Evolutionary conservation across 1,140 invertebrate genomes (phyloP), one percentile per base, ranked within the genome.

Genomic region (Macrobrachium nipponense): DNA sequence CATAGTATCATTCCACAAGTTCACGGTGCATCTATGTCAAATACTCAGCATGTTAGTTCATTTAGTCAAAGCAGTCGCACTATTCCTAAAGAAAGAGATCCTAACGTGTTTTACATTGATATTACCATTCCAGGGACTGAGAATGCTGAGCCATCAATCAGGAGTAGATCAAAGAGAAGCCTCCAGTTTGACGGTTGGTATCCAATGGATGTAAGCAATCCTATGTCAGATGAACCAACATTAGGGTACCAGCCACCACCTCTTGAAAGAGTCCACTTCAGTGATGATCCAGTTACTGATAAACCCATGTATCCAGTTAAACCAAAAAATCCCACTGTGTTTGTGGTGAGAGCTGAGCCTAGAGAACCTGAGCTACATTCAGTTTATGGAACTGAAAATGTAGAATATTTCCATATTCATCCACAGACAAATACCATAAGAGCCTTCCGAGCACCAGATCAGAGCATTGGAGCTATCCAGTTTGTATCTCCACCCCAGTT

Each of bases 81-180:
- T 36, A 27, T 20, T 23, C 36, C 68, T 15, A 23, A 51, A 17
- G 36, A 62, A 5, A 23, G 23, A 66, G 68, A 20, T 36, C 17
- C 84, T 23, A 51, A 75, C 23, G 60, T 89, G 11, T 89, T 87
- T 68, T 89, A 89, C 76, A 89, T 89, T 87, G 88, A 89, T 51
- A 89, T 89, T 85, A 89, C 88, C 80, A 73, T 89, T 89, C 88
- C 88, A 89, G 88, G 86, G n/a, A 82, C 78, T 20, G 17, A 64
- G 17, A 80, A 58, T 27, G 80, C 59, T n/a, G 15, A n/a, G 23
- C 80, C 80, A n/a, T 61, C 58, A 20, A 77, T 87, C 18, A 75
- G 76, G 20, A 77, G 73, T 23, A 79, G 80, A 18, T 20, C 59
- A 70, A 80, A 66, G 18, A 75, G 85, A 58, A 81, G 79, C 59